phyloP scores from a whole-genome alignment of 2,797 vertebrate genomes.

The Pangasius mekongensis region DNA sequence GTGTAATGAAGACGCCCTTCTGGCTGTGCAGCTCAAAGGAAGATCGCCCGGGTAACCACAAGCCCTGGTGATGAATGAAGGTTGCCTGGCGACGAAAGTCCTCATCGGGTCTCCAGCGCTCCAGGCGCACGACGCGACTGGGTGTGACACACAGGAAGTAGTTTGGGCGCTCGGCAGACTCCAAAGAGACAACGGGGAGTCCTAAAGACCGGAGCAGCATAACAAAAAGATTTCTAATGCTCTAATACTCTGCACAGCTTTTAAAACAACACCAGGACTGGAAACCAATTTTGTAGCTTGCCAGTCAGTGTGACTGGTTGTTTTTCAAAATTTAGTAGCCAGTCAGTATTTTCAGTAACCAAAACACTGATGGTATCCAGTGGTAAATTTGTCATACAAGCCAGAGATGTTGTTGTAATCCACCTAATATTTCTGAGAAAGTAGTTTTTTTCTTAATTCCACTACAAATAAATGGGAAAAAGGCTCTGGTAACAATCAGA shows the following conservation, averaged over 20 bases:
- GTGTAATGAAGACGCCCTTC: conserved; percentile 88
- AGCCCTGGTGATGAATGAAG: conserved; percentile 92
- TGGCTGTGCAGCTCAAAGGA: conserved; percentile 89
- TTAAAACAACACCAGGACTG: background rate
- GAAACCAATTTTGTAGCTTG: background rate
- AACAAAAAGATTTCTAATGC: background rate
- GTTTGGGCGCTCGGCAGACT: conserved; percentile 96
- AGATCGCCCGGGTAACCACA: conserved; percentile 87
- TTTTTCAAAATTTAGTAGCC: background rate
- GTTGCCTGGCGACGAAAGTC: conserved; percentile 84
- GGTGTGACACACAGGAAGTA: conserved; percentile 86
- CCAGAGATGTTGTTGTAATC: background rate
- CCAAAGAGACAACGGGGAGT: conserved; percentile 86
- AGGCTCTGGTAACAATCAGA: background rate
- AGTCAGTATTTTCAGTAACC: background rate
- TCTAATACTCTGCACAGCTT: background rate
- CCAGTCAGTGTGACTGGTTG: background rate
- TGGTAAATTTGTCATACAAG: too few species aligned
- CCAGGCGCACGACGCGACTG: conserved; percentile 78
- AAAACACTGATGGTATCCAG: background rate
- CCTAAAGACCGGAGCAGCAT: conserved; percentile 69
- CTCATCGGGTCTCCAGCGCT: conserved; percentile 82
- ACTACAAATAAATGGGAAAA: background rate
- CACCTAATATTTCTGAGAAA: background rate
- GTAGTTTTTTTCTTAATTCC: background rate